A percentile compares a stretch with the other conserved stretches of the same genome.
Conservation (phyloP, 2,113 vertebrate species). For the Gambusia holbrooki region DNA sequence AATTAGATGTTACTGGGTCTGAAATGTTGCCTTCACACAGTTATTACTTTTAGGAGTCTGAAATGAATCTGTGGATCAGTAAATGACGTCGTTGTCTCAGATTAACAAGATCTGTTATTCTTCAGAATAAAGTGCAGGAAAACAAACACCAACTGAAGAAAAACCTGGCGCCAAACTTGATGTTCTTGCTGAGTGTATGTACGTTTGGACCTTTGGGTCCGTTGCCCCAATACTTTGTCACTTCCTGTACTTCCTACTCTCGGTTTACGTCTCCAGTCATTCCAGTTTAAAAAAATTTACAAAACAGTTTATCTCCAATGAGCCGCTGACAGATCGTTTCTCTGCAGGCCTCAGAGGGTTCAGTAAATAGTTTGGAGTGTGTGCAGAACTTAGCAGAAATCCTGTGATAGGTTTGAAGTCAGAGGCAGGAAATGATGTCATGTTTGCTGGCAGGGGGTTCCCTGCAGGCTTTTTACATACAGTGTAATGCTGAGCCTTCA, state of each 20-base stretch:
- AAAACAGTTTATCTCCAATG: slow-evolving; percentile 66
- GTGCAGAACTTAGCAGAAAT: slow-evolving; percentile 38
- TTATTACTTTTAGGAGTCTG: too few species aligned
- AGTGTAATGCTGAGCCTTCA: too few species aligned
- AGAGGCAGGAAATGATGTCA: neutral
- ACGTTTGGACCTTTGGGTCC: slow-evolving; percentile 25
- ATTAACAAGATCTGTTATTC: neutral
- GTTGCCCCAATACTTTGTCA: slow-evolving; percentile 30
- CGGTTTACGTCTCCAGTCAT: slow-evolving; percentile 49
- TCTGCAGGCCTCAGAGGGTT: slow-evolving; percentile 35
- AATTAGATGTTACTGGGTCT: too few species aligned
- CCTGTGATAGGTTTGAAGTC: slow-evolving; percentile 39
- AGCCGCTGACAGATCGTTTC: slow-evolving; percentile 61
- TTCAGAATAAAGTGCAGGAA: too few species aligned
- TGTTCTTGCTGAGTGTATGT: neutral
- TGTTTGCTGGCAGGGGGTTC: too few species aligned
- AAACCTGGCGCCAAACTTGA: neutral
- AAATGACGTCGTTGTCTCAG: neutral
- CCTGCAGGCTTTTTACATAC: too few species aligned
- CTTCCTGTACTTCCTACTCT: slow-evolving; percentile 26
- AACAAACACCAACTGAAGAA: too few species aligned
- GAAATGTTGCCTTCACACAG: too few species aligned
- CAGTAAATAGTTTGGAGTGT: slow-evolving; percentile 46
- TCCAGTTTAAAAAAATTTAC: slow-evolving; percentile 66
- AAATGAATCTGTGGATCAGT: neutral